Evolutionary conservation across 2,113 vertebrate genomes (phyloP).

Genomic region (Brachypodius melanocephalos): DNA sequence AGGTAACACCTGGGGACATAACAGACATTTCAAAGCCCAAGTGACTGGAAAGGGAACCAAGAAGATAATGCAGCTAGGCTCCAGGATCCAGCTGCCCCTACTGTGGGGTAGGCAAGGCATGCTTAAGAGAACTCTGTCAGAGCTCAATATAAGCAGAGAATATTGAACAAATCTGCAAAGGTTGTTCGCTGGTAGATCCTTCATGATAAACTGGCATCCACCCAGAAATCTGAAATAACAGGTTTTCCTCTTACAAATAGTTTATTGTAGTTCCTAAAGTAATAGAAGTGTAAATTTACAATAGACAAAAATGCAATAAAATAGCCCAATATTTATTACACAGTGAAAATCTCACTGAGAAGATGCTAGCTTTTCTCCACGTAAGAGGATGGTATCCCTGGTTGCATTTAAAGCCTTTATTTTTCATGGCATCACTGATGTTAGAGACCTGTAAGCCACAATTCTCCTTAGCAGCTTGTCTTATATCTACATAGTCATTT

Average conservation of each 20-base stretch:
- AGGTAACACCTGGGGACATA: not conserved
- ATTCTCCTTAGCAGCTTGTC: conserved; percentile 23
- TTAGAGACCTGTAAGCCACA: not conserved
- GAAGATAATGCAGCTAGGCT: not conserved
- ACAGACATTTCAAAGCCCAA: not conserved
- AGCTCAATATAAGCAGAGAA: not conserved
- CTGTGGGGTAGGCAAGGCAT: not conserved
- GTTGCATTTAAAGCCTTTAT: not conserved
- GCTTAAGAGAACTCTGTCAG: not conserved
- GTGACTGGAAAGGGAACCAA: not conserved
- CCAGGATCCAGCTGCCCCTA: not conserved
- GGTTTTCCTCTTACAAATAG: not conserved
- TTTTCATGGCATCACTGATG: not conserved
- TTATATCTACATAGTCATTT: not conserved
- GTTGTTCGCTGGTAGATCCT: not conserved
- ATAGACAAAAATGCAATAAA: not conserved
- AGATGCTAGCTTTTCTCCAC: not conserved
- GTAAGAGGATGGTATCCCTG: not conserved
- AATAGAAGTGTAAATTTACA: not conserved
- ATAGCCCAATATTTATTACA: not conserved
- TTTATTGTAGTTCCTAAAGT: not conserved
- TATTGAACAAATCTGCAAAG: not conserved
- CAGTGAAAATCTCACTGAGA: not conserved
- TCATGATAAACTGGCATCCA: not conserved
- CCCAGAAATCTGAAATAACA: not conserved